Percentiles rank a stretch among this genome's conserved stretches.
Conservation (phyloP, 2,113 vertebrate genomes). For the Nerophis lumbriciformis region DNA sequence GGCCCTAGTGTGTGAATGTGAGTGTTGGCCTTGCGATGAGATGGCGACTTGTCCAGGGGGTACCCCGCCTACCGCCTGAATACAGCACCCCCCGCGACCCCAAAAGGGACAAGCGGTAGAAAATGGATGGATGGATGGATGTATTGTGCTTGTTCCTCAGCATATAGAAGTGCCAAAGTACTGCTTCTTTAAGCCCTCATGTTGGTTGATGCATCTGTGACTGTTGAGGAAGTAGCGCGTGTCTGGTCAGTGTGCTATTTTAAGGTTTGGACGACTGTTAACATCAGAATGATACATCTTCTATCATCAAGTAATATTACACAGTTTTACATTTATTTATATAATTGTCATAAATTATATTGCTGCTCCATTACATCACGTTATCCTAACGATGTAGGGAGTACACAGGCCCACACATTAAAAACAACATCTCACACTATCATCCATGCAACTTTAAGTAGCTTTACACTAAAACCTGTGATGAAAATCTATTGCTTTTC, state of each 20-base stretch:
- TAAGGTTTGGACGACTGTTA: neutral
- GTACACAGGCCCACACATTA: neutral
- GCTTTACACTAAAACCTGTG: conserved; percentile 25
- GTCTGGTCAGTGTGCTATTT: neutral
- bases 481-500: conserved; percentile 41
- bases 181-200: neutral
- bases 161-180: too few species aligned
- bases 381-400: neutral
- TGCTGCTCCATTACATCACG: neutral
- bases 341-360: neutral
- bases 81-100: too few species aligned
- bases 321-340: too few species aligned
- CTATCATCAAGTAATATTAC: neutral
- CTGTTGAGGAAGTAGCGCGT: neutral
- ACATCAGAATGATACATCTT: neutral
- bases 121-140: too few species aligned
- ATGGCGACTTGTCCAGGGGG: too few species aligned
- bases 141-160: too few species aligned
- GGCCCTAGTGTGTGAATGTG: too few species aligned
- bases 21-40: too few species aligned
- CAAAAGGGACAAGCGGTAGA: too few species aligned
- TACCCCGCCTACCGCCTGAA: too few species aligned
- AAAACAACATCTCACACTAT: neutral
- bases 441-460: neutral
- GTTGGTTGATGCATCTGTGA: neutral